Evolutionary conservation across 2,888 invertebrate species (phyloP), one percentile per base, ranked within the genome.

Genomic region (Actias luna): DNA sequence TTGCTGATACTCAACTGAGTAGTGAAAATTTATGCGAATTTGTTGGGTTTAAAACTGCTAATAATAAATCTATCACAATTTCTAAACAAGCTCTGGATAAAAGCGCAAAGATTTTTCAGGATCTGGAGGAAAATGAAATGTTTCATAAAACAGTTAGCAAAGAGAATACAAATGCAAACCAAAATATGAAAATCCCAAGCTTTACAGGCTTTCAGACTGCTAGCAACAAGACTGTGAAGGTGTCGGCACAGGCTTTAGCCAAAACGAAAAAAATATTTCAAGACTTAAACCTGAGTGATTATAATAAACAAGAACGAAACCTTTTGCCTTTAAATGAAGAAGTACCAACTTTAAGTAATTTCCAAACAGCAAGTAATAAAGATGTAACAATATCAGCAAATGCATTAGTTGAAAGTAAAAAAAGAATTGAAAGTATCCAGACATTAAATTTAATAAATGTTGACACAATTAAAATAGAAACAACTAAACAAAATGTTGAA

Each of bases 151-250:
- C 5, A 29, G 29, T 10, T 29, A n/a, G 18, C 27, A 35, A 14
- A 58, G 31, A 55, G 31, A 31, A 63, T 31, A 10, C 7, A 25
- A 52, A 25, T 61, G 5, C 35, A 10, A 62, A 61, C 1, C 27
- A 25, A 61, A 59, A 55, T 52, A 58, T 66, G 5, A 36, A 66
- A 62, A 63, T 61, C 18, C 59, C 60, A 1, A 39, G 33, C 29
- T 79, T 71, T 60, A 52, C 69, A 46, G 88, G 84, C 16, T 91
- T 92, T 71, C 74, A 78, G 71, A 86, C 86, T n/a, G 90, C 88
- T 29, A 84, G 77, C 65, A 87, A 88, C 58, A 88, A 86, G 70
- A 64, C 69, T 14, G 78, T 91, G 22, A 66, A 66, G 31, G 71
- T 89, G 61, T 85, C 87, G 12, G 71, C 75, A 57, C 62, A 73